These are phyloP conservation scores for Meteorus cinctellus DNA, from an alignment of 2,888 invertebrate genomes.

Conservation along the genomic window DNA sequence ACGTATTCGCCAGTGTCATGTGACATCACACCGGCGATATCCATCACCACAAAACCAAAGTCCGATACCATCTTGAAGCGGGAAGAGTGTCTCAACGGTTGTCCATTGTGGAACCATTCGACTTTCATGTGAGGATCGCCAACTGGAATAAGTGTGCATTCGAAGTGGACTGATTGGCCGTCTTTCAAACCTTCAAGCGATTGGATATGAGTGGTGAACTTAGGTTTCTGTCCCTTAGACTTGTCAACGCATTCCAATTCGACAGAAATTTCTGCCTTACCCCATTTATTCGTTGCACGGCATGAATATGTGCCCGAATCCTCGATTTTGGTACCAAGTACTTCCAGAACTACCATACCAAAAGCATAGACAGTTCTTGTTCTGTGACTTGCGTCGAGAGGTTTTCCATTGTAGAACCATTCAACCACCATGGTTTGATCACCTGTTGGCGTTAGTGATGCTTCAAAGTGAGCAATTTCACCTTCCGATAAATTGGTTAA, in stretches of 20 bases:
- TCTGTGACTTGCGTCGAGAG: slow-evolving; percentile 91
- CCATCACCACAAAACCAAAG: slow-evolving; percentile 95
- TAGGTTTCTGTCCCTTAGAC: slow-evolving; percentile 89
- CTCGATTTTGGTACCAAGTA: slow-evolving; percentile 93
- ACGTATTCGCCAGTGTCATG: slow-evolving; percentile 96
- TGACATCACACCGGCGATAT: slow-evolving; percentile 94
- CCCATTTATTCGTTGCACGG: slow-evolving; percentile 92
- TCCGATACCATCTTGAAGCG: slow-evolving; percentile 95
- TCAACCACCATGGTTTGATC: slow-evolving; percentile 96
- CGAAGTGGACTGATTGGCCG: slow-evolving; percentile 95
- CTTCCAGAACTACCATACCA: slow-evolving; percentile 97
- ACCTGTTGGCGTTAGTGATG: slow-evolving; percentile 93
- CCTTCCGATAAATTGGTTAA: slow-evolving; percentile 91
- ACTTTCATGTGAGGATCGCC: slow-evolving; percentile 95
- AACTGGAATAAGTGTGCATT: slow-evolving; percentile 94
- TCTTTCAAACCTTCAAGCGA: slow-evolving; percentile 90
- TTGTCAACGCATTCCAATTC: slow-evolving; percentile 88
- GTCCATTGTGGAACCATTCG: slow-evolving; percentile 97
- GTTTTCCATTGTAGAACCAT: slow-evolving; percentile 96
- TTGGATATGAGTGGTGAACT: slow-evolving; percentile 91
- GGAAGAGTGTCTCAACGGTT: slow-evolving; percentile 90
- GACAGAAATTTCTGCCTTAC: slow-evolving; percentile 89
- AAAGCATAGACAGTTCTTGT: slow-evolving; percentile 96
- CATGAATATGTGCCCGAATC: slow-evolving; percentile 94
- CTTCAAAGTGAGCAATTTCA: slow-evolving; percentile 98